A percentile compares a stretch with the other conserved stretches of the same genome.
Evolutionary conservation across 2,113 vertebrate genomes (phyloP).

Genomic region (Ascaphus truei): DNA sequence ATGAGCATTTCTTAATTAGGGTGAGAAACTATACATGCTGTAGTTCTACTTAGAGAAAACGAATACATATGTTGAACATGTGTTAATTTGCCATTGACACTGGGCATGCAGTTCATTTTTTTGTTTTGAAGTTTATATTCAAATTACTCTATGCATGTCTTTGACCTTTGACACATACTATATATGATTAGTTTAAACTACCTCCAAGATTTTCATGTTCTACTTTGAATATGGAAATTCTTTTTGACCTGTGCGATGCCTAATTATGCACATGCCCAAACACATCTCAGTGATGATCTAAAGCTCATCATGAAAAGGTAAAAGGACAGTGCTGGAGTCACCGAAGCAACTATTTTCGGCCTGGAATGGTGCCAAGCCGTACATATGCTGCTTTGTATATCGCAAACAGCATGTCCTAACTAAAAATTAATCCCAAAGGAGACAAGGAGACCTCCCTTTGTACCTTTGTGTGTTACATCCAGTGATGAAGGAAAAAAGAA

Average conservation of each 20-base stretch:
- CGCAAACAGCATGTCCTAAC: constrained; percentile 46
- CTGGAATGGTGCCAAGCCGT: constrained; percentile 45
- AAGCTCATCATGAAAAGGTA: constrained; percentile 40
- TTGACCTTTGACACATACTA: not conserved
- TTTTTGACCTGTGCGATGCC: not conserved
- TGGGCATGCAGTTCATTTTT: too few relatives aligned
- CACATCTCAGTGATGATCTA: constrained; percentile 40
- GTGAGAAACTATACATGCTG: too few relatives aligned
- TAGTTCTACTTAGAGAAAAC: too few relatives aligned
- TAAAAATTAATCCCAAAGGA: too few relatives aligned
- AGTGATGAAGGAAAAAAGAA: too few relatives aligned
- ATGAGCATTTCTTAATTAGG: too few relatives aligned
- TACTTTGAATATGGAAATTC: constrained; percentile 1
- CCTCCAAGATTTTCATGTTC: not conserved
- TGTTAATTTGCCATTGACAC: too few relatives aligned
- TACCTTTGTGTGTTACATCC: too few relatives aligned
- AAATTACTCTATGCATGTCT: too few relatives aligned
- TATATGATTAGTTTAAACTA: not conserved
- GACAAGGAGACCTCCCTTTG: too few relatives aligned
- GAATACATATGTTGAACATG: too few relatives aligned
- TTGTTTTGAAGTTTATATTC: too few relatives aligned
- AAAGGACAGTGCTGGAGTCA: constrained; percentile 43
- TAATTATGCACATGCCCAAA: constrained; percentile 29
- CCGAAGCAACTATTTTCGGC: constrained; percentile 37
- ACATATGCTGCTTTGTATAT: constrained; percentile 45